Percentiles rank a stretch among this genome's conserved stretches.
Conservation (phyloP, 2,113 vertebrate genomes). For the Amblyornis subalaris region DNA sequence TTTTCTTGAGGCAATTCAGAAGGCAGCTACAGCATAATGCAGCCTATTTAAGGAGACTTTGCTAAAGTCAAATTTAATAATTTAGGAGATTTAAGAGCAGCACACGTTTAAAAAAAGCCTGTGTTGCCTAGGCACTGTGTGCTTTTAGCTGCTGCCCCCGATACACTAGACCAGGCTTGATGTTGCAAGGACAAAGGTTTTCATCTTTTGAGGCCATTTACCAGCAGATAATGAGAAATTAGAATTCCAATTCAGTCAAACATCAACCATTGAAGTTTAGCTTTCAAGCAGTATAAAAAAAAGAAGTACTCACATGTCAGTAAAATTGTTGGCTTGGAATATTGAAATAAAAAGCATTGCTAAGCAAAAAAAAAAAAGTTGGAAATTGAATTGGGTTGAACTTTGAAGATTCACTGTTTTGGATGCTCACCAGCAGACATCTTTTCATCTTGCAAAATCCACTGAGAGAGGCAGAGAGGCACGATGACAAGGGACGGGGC, state of each 20-base stretch:
- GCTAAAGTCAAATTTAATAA: conserved; percentile 26
- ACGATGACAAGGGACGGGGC: background rate
- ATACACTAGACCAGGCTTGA: background rate
- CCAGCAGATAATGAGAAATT: conserved; percentile 30
- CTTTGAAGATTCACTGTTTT: background rate
- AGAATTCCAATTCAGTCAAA: background rate
- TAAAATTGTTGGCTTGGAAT: background rate
- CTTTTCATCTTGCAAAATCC: background rate
- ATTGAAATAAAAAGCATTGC: background rate
- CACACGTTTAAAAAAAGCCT: background rate
- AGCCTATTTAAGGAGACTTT: conserved; percentile 6
- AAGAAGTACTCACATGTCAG: background rate
- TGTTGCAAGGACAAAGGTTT: conserved; percentile 8
- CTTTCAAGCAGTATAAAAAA: background rate
- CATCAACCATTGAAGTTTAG: background rate
- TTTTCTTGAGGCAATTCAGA: conserved; percentile 20
- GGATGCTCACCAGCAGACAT: background rate
- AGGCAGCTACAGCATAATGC: background rate
- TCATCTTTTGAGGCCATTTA: conserved; percentile 5
- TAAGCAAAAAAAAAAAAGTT: background rate
- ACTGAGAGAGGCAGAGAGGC: background rate
- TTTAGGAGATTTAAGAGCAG: conserved; percentile 40
- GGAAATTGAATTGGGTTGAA: background rate
- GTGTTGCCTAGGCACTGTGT: background rate
- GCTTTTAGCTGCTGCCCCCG: background rate